Conservation (phyloP, 2,888 invertebrate genomes). For the Philereme vetulata region DNA sequence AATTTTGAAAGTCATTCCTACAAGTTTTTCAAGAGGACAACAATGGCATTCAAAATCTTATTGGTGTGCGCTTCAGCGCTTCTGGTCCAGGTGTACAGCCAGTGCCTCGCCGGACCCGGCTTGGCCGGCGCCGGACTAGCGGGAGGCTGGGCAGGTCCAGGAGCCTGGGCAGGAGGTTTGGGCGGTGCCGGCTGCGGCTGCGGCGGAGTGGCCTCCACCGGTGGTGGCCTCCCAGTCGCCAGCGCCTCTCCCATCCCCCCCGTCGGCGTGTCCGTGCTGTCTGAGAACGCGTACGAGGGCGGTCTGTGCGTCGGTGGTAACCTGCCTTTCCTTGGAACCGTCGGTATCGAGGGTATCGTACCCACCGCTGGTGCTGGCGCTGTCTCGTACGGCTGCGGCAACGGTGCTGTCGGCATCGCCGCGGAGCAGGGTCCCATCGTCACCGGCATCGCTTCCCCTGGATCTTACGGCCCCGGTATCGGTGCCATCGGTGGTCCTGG, state of each 20-base stretch:
- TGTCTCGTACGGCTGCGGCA: slow-evolving; percentile 51
- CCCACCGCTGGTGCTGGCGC: slow-evolving; percentile 48
- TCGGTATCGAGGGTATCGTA: slow-evolving; percentile 46
- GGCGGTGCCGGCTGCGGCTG: slow-evolving; percentile 17
- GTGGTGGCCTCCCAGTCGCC: slow-evolving; percentile 40
- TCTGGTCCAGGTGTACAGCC: slow-evolving; percentile 19
- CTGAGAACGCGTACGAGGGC: slow-evolving; percentile 54
- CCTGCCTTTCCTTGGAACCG: slow-evolving; percentile 53
- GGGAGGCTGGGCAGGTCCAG: neutral
- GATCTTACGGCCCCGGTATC: slow-evolving; percentile 7
- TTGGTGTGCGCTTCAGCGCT: neutral
- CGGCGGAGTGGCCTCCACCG: slow-evolving; percentile 37
- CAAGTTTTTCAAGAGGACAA: too few species aligned
- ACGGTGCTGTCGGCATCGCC: slow-evolving; percentile 32
- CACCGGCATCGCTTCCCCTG: slow-evolving; percentile 21
- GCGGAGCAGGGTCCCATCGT: slow-evolving; percentile 18
- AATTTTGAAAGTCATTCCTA: too few species aligned
- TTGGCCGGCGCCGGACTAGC: neutral
- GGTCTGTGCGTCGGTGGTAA: slow-evolving; percentile 47
- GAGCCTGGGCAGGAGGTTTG: slow-evolving; percentile 9
- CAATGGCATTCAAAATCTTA: too few species aligned
- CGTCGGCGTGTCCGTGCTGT: slow-evolving; percentile 49
- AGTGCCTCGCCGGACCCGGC: slow-evolving; percentile 25
- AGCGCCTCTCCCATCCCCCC: slow-evolving; percentile 50
- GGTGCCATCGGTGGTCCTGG: slow-evolving; percentile 4